A percentile compares a stretch with the other conserved stretches of the same genome.
Conservation (phyloP, 2,797 vertebrate species). For the Falco concolor region DNA sequence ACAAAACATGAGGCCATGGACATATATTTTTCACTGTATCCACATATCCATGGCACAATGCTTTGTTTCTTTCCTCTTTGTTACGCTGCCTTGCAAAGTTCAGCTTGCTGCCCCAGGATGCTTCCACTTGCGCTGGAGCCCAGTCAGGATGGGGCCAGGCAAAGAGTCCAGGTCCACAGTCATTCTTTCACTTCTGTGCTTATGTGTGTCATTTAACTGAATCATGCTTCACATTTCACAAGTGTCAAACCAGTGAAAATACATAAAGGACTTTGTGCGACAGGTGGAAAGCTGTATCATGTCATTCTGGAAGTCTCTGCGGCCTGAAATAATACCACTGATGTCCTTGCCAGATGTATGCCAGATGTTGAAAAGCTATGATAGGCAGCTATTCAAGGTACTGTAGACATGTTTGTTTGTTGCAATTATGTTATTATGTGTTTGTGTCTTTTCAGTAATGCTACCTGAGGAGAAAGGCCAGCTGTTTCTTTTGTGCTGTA, state of each 20-base stretch:
- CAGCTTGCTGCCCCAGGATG: neutral
- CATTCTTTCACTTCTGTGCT: neutral
- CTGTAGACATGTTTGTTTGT: neutral
- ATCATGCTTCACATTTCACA: neutral
- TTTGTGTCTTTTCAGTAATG: neutral
- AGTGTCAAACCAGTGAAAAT: neutral
- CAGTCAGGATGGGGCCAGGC: neutral
- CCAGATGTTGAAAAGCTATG: slow-evolving; percentile 65
- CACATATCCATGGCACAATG: neutral
- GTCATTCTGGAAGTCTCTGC: slow-evolving; percentile 73
- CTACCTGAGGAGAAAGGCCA: neutral
- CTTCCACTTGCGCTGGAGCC: neutral
- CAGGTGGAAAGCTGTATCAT: slow-evolving; percentile 64
- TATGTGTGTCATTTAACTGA: neutral
- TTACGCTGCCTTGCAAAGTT: neutral
- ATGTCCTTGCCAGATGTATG: slow-evolving; percentile 65
- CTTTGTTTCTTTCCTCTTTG: neutral
- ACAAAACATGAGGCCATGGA: neutral
- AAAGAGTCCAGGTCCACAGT: neutral
- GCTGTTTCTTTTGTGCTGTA: neutral
- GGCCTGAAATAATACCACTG: slow-evolving; percentile 41
- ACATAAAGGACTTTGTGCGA: neutral
- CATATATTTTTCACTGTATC: neutral
- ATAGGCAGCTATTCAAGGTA: slow-evolving; percentile 72
- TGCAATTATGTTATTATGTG: neutral